Conservation (phyloP, 2,113 vertebrate genomes). For the Lophius piscatorius region DNA sequence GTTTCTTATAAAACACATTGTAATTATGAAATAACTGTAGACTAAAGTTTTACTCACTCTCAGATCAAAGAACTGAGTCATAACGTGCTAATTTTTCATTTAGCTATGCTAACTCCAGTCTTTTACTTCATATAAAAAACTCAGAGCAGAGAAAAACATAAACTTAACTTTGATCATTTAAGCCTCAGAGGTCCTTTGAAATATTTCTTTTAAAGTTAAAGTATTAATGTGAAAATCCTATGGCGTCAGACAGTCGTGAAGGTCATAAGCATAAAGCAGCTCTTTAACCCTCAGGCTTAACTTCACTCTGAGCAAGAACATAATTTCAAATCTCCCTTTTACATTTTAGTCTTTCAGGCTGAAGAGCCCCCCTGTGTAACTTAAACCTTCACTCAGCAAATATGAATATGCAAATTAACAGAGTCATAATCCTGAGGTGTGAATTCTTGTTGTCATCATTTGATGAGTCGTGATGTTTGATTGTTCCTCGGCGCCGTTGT, state of each 20-base stretch:
- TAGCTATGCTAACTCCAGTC: too few species aligned
- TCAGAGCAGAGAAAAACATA: too few species aligned
- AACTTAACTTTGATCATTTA: too few species aligned
- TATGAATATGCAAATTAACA: constrained; percentile 46
- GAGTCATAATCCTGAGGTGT: constrained; percentile 12
- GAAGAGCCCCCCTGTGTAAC: constrained; percentile 7
- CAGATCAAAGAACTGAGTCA: too few species aligned
- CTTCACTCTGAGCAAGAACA: constrained; percentile 7
- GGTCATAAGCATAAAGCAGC: constrained; percentile 2
- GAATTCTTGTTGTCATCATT: constrained; percentile 8
- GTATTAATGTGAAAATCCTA: background rate
- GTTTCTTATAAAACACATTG: too few species aligned
- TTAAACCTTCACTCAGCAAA: constrained; percentile 11
- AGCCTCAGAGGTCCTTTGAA: too few species aligned
- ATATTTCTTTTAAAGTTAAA: constrained; percentile 4
- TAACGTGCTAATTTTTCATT: too few species aligned
- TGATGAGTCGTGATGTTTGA: constrained; percentile 12
- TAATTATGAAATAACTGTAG: too few species aligned
- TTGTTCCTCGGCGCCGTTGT: constrained; percentile 12
- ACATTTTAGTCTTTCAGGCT: constrained; percentile 9
- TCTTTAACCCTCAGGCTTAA: background rate
- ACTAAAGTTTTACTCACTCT: too few species aligned
- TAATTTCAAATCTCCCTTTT: constrained; percentile 9
- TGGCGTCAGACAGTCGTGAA: constrained; percentile 7
- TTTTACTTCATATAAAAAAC: too few species aligned